Base-by-base conservation (phyloP, 2,113 vertebrate species). In the Guaruba guarouba region DNA sequence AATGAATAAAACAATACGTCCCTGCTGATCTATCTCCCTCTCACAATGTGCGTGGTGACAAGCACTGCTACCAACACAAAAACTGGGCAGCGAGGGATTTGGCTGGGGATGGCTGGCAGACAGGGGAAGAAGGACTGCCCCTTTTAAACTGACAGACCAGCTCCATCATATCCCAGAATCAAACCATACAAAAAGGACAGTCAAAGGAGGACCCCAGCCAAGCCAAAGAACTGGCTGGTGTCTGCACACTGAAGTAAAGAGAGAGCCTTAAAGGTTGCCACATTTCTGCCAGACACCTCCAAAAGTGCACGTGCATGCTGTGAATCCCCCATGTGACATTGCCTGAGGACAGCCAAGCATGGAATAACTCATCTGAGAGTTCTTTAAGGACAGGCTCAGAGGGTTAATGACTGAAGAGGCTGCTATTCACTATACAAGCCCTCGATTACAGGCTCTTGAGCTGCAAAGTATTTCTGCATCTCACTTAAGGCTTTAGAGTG, bases 311-410 rank as follows among this genome's bases (percentile, higher is more conserved):
- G 7, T 24, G 43, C 27, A 17, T 18, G 25, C 78, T 76, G n/a
- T n/a, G 51, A 67, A 59, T 46, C 43, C 39, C 43, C 37, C 0
- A 0, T 7, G 64, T 0, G 0, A 25, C 74, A 33, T 2, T 2
- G 13, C 28, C 75, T n/a, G 63, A 90, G 63, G 59, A 80, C 70
- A 92, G 67, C 70, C 48, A n/a, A 33, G 18, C 54, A 68, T 0
- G 0, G 20, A 71, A 23, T 35, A 55, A 91, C 55, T 85, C 71
- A 59, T 41, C 90, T 48, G 66, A 81, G 76, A 79, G 28, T 63
- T 82, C 75, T 82, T 79, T 48, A 76, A 17, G 39, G 48, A 64
- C 54, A 61, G 49, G 35, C 64, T 62, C 35, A 48, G 43, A 48
- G 24, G 18, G 29, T 74, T 63, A 83, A 54, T 17, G 39, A 75